phyloP scores from a whole-genome alignment of 2,888 invertebrate species.

The Cheilosia vulpina region DNA sequence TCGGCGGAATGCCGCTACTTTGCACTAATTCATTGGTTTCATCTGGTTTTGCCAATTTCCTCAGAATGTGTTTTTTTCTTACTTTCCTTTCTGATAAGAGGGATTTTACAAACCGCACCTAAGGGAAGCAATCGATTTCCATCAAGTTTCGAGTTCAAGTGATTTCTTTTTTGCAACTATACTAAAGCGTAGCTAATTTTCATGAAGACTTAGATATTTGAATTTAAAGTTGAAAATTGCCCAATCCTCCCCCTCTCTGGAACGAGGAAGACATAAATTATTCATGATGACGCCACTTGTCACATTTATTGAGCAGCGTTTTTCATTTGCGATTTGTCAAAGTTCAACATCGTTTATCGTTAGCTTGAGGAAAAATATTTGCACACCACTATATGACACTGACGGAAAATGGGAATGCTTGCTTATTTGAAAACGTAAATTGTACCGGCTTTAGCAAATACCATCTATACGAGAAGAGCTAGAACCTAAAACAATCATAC shows the following conservation, averaged over 20 bases:
- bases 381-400: constrained; percentile 10
- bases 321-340: constrained; percentile 25
- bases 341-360: constrained; percentile 8
- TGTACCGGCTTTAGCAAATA: too few species aligned
- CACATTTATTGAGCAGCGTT: constrained; percentile 21
- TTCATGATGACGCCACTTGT: constrained; percentile 40
- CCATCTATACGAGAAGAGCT: too few species aligned
- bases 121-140: constrained; percentile 56
- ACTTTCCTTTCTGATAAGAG: constrained; percentile 16
- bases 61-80: constrained; percentile 30
- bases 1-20: constrained; percentile 65
- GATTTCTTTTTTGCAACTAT: constrained; percentile 14
- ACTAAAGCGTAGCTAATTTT: constrained; percentile 22
- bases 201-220: constrained; percentile 29
- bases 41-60: constrained; percentile 65
- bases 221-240: constrained; percentile 41
- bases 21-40: constrained; percentile 68
- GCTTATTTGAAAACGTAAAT: too few species aligned
- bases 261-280: constrained; percentile 27
- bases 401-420: neutral
- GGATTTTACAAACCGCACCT: constrained; percentile 38
- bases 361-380: constrained; percentile 23
- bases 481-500: too few species aligned
- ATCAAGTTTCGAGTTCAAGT: constrained; percentile 12
- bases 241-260: neutral